These are phyloP conservation scores for Cerastis leucographa DNA, from an alignment of 2,888 invertebrate species.

Conservation along the genomic window DNA sequence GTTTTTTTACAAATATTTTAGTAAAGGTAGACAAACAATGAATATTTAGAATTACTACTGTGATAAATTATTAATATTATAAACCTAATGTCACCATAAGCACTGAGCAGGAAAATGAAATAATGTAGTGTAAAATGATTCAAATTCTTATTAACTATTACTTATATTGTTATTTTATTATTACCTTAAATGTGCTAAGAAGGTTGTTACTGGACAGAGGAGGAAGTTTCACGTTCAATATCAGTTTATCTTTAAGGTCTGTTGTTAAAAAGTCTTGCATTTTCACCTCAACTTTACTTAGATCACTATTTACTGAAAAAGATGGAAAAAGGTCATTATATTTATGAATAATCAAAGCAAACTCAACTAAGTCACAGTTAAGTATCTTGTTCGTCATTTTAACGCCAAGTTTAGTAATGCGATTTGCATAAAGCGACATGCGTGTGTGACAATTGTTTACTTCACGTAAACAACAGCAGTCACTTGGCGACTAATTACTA, in stretches of 20 bases:
- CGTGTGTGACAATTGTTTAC: no score
- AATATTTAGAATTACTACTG: neutral
- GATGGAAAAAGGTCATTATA: neutral
- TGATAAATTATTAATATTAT: neutral
- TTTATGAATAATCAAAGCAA: neutral
- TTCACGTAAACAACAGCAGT: no score
- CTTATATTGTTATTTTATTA: neutral
- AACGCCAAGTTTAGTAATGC: no score
- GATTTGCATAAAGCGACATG: no score
- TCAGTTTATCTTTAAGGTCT: constrained; percentile 84
- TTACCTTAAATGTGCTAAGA: constrained; percentile 86
- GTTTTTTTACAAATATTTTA: no score
- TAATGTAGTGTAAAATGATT: neutral
- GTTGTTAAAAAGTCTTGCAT: constrained; percentile 82
- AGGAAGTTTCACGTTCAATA: constrained; percentile 85
- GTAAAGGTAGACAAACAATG: neutral
- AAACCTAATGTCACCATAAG: neutral
- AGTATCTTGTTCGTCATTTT: no score
- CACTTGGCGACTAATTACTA: neutral
- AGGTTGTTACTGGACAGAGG: constrained; percentile 80
- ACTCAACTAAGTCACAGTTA: neutral
- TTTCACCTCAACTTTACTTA: constrained; percentile 70
- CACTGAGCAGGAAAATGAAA: neutral
- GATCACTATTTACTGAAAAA: constrained; percentile 76
- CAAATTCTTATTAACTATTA: no score